Evolutionary conservation across 1,140 invertebrate genomes (phyloP), one percentile per base, ranked within the genome.

Genomic region (Zaprionus inermis): DNA sequence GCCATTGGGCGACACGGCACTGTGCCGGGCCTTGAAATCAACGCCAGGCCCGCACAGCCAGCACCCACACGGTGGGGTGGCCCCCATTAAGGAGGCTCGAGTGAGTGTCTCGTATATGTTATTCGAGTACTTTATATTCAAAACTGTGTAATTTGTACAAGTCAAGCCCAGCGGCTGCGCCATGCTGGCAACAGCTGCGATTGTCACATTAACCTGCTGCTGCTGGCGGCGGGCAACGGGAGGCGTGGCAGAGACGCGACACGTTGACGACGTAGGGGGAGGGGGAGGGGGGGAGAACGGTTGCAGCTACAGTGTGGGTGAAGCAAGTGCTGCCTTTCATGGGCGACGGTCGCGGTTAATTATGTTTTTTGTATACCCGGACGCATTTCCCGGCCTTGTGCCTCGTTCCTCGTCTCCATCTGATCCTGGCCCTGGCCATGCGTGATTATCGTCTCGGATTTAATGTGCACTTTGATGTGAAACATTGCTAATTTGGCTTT

Each of bases 91-190:
- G 76, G 65, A 64, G 72, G 71, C 80, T 76, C 80, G 67, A 68
- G 68, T 67, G 80, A 65, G 65, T 83, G 76, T 82, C 66, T 55
- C 51, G 56, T 73, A 72, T 74, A 66, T 84, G 84, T 83, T 77
- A 77, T 79, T 68, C 60, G 82, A 76, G 76, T 89, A 83, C 84
- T 88, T 88, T 88, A 83, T 88, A 88, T 88, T 88, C 84, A 88
- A 88, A 88, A 88, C 73, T 83, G 84, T 88, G 83, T 88, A 89
- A 88, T 88, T 86, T 89, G 83, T 84, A 80, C 82, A 89, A 83
- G 79, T 83, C 70, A 66, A 69, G 70, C 56, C 51, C 38, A 46
- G 55, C 49, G 61, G 16, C 60, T 38, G 41, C 10, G 28, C 68
- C 52, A 56, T 44, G 24, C 28, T 36, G 74, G 66, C 72, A 74